These are phyloP conservation scores for Phylloscopus trochiloides DNA, from an alignment of 2,113 vertebrate genomes.

Conservation along the genomic window DNA sequence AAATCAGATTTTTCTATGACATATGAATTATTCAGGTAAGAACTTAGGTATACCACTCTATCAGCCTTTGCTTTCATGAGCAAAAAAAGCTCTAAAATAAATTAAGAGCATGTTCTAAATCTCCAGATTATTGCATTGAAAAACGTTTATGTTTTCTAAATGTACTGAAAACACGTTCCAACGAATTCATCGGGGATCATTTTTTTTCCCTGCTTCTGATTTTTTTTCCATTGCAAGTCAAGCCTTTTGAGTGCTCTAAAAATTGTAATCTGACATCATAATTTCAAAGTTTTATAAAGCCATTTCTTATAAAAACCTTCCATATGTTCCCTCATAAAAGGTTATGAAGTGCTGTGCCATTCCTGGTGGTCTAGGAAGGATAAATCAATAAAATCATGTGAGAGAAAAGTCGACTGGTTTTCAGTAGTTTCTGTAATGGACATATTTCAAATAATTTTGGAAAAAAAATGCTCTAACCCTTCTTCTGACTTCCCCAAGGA, in stretches of 20 bases:
- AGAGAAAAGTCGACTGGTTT: fast-evolving
- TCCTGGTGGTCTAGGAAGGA: not conserved
- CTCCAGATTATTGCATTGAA: not conserved
- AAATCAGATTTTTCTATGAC: not conserved
- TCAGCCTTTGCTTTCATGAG: not conserved
- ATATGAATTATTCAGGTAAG: not conserved
- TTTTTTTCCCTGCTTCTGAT: not conserved
- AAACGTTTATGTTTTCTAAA: not conserved
- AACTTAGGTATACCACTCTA: not conserved
- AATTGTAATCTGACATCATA: not conserved
- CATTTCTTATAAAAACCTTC: not conserved
- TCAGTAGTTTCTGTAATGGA: not conserved
- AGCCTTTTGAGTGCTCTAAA: not conserved
- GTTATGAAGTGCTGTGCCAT: not conserved
- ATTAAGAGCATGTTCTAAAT: not conserved
- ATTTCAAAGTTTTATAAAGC: not conserved
- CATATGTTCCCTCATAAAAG: not conserved
- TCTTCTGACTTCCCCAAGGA: not conserved
- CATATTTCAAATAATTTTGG: not conserved
- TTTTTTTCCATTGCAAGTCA: not conserved
- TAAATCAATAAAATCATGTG: not conserved
- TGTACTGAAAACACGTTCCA: not conserved
- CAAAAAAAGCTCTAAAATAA: not conserved
- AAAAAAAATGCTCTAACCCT: not conserved
- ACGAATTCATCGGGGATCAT: not conserved